These are phyloP conservation scores for Galbula dea DNA, from an alignment of 2,113 vertebrate species.

Conservation along the genomic window DNA sequence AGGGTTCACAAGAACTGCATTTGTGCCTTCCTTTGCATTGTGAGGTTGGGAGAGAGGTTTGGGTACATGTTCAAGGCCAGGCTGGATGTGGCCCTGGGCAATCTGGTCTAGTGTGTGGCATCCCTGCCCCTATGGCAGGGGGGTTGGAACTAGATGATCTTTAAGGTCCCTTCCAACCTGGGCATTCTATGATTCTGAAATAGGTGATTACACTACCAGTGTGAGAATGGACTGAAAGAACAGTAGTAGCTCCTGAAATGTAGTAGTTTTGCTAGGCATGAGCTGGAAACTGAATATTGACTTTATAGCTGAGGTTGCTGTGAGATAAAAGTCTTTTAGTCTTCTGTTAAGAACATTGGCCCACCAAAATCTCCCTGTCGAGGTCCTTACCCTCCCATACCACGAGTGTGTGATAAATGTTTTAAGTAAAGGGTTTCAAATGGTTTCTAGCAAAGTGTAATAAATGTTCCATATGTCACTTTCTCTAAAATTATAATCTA, in stretches of 20 bases:
- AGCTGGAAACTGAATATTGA: neutral
- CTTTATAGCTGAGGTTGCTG: neutral
- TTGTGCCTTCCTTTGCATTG: neutral
- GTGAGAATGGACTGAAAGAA: neutral
- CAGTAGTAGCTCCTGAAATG: neutral
- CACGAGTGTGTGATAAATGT: neutral
- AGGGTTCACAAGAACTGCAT: neutral
- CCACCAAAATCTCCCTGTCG: neutral
- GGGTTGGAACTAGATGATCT: too few species aligned
- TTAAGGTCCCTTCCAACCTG: too few species aligned
- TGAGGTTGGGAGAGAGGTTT: neutral
- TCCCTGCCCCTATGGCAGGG: too few species aligned
- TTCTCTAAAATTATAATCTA: conserved; percentile 54
- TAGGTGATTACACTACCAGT: neutral
- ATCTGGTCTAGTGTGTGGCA: too few species aligned
- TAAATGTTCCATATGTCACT: conserved; percentile 57
- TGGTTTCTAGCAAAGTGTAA: conserved; percentile 29
- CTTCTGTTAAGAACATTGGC: neutral
- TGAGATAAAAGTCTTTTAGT: neutral
- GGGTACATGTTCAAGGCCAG: too few species aligned
- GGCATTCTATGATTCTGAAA: too few species aligned
- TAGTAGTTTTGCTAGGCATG: neutral
- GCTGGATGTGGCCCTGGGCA: too few species aligned
- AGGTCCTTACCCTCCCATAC: neutral
- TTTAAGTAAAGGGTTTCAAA: conserved; percentile 36